Base-by-base conservation (phyloP, 2,888 invertebrate species). In the Lasioglossum leucozonium region DNA sequence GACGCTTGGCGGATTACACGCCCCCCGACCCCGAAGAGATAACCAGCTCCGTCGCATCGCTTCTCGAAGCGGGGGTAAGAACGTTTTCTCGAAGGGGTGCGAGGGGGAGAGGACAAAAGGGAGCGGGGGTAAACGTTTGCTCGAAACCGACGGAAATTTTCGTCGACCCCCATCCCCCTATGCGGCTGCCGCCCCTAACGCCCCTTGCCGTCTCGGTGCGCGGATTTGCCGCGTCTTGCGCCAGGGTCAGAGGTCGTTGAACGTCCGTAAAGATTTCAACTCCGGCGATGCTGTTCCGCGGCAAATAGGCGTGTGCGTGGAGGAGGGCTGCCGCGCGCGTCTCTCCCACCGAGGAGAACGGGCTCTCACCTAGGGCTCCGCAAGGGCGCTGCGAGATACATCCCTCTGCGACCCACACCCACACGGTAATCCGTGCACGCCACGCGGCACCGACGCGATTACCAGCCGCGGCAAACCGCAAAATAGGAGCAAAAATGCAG, bases 221-320 rank as follows among this genome's bases (percentile, higher is more conserved):
- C 42, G 83, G 82, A 85, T 79, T 16, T 55, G 87, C 62, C 87
- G 84, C 81, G 85, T 94, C 94, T 94, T 92, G 93, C 58, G 58
- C 94, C 94, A 94, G 93, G 94, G 93, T 94, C 94, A 94, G 85
- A 93, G 95, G 95, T 95, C 95, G 93, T 94, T 95, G 95, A 94
- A 95, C 94, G 94, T 94, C 93, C 93, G 93, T 93, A 94, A 94
- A 95, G 95, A 95, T 94, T 94, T 94, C 90, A 85, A 87, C 88
- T 90, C 85, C 73, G 83, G 74, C 87, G 90, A 88, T 88, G 82
- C 85, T 84, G 84, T 84, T 84, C 81, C 82, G 81, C 81, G 75
- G 87, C 89, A 90, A 90, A 90, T 89, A 90, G 82, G 82, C 78
- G 86, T 87, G 86, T 87, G 86, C 82, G 84, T 89, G 78, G 74